Evolutionary conservation across 1,140 invertebrate species (phyloP).

Genomic region (Pachypsylla venusta): DNA sequence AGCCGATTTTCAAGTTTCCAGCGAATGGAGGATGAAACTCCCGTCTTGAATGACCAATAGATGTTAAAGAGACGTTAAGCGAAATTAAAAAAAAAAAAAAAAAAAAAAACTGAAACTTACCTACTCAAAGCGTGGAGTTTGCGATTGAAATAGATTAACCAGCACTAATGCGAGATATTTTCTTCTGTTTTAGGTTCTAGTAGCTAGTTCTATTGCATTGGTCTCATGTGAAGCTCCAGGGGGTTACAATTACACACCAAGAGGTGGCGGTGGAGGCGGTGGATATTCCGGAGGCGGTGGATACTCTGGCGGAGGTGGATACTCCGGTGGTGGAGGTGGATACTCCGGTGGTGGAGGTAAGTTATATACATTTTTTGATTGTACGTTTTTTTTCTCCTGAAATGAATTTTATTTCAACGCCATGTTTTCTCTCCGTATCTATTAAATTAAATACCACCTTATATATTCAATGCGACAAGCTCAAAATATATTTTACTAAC

Average conservation of each 20-base stretch:
- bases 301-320: conserved; percentile 39
- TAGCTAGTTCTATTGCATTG: background rate
- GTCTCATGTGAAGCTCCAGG: background rate
- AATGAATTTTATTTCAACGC: conserved; percentile 18
- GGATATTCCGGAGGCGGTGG: conserved; percentile 25
- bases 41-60: too few species aligned
- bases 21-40: too few species aligned
- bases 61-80: too few species aligned
- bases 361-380: background rate
- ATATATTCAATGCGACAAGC: background rate
- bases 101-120: too few species aligned
- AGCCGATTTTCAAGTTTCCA: too few species aligned
- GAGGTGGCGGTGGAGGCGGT: conserved; percentile 32
- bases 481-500: background rate
- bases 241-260: background rate
- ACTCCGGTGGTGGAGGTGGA: conserved; percentile 23
- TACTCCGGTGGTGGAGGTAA: conserved; percentile 18
- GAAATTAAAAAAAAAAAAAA: too few species aligned
- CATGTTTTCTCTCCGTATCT: background rate
- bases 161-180: too few species aligned
- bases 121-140: too few species aligned
- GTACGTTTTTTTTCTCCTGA: background rate
- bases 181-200: conserved; percentile 1
- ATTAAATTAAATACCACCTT: background rate
- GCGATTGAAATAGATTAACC: too few species aligned